Conservation (phyloP, 2,113 vertebrate genomes). For the Hippocampus comes region DNA sequence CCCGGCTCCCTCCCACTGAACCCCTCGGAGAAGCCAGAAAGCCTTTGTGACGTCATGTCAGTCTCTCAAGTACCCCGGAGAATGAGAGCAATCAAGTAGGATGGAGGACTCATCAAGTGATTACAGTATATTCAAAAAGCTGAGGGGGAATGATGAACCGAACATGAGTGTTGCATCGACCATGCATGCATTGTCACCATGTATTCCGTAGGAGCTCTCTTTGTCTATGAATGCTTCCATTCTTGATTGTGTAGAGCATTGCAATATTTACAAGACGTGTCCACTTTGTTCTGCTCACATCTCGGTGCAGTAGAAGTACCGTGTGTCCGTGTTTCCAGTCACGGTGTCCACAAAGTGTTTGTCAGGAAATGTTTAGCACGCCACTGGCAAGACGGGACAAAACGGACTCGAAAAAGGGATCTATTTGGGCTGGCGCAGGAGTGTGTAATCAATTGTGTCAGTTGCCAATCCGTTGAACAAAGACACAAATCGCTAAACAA, state of each 20-base stretch:
- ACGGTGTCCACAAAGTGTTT: no score
- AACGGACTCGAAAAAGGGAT: no score
- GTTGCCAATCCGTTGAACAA: background rate
- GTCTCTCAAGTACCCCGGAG: constrained; percentile 55
- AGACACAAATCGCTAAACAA: background rate
- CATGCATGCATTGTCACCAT: constrained; percentile 9
- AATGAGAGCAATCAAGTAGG: constrained; percentile 81
- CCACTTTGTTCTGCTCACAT: no score
- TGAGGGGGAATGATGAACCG: no score
- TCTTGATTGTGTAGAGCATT: constrained; percentile 17
- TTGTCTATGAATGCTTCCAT: background rate
- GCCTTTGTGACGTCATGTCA: constrained; percentile 64
- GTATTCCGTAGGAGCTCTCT: no score
- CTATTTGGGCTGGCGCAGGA: no score
- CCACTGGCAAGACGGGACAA: no score
- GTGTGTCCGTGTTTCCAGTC: no score
- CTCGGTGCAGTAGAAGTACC: no score
- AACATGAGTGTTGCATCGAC: background rate
- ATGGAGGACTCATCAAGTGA: background rate
- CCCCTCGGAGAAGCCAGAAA: constrained; percentile 66
- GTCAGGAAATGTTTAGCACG: no score
- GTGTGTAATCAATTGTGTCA: no score
- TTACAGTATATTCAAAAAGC: background rate
- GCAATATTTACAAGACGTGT: background rate
- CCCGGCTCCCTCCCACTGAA: constrained; percentile 78